A percentile compares a stretch with the other conserved stretches of the same genome.
Conservation (phyloP, 1,140 invertebrate species). For the Lethrus apterus region DNA sequence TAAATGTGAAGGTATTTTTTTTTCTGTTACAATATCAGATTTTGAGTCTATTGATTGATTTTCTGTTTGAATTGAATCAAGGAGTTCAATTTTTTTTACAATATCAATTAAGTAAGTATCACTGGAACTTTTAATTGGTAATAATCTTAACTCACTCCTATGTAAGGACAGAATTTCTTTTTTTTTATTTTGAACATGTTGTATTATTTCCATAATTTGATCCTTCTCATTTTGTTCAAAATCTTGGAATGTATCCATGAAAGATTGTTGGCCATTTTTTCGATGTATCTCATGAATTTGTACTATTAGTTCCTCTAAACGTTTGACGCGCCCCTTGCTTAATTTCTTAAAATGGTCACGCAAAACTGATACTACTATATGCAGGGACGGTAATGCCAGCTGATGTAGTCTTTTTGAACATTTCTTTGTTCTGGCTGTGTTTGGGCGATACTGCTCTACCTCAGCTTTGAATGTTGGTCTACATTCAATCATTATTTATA, state of each 20-base stretch:
- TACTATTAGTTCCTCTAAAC: constrained; percentile 7
- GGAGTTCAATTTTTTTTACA: not conserved
- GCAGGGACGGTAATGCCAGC: constrained; percentile 2
- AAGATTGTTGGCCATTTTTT: not conserved
- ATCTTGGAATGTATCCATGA: not conserved
- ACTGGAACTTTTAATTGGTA: constrained; percentile 16
- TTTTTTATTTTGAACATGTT: not conserved
- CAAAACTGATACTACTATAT: constrained; percentile 4
- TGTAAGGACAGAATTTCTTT: too few species aligned
- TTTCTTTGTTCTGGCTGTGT: not conserved
- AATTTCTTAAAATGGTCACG: constrained; percentile 6
- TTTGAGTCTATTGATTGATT: too few species aligned
- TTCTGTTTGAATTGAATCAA: too few species aligned
- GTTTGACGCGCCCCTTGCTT: constrained; percentile 1
- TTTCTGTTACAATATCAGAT: too few species aligned
- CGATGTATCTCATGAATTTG: constrained; percentile 3
- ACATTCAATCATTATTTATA: too few species aligned
- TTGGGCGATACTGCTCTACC: too few species aligned
- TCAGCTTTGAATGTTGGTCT: too few species aligned
- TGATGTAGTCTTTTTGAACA: constrained; percentile 3
- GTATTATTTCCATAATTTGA: constrained; percentile 1
- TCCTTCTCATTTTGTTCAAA: not conserved
- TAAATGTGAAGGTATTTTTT: too few species aligned
- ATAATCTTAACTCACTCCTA: constrained; percentile 10
- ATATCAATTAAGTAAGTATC: constrained; percentile 1